phyloP scores from a whole-genome alignment of 2,797 vertebrate species.

The Malacoraja senta region DNA sequence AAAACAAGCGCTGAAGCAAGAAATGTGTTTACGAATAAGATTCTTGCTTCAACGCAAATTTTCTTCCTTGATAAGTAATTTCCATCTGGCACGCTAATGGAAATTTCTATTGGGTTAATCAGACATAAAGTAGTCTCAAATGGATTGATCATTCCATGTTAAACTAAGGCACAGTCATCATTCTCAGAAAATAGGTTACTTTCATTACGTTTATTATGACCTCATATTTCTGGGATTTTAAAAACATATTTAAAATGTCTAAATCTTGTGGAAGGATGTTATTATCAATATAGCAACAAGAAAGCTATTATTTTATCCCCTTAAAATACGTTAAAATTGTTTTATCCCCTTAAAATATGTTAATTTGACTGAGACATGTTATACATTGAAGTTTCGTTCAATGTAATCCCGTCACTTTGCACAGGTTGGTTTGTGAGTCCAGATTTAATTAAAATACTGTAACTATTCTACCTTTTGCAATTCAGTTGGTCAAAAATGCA shows the following conservation, averaged over 20 bases:
- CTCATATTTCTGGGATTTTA: too few species aligned
- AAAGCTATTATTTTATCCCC: too few species aligned
- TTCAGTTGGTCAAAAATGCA: too few species aligned
- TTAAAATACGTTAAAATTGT: too few species aligned
- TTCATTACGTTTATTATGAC: background rate
- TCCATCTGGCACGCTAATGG: background rate
- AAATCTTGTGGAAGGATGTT: background rate
- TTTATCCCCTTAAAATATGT: background rate
- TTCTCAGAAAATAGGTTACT: background rate
- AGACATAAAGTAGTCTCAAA: background rate
- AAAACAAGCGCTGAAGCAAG: too few species aligned
- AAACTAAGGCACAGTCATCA: background rate
- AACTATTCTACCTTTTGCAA: background rate
- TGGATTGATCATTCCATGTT: background rate
- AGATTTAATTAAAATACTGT: background rate
- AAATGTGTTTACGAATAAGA: too few species aligned
- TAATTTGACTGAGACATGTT: background rate
- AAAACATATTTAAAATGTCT: background rate
- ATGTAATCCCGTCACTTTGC: too few species aligned
- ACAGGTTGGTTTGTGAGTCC: background rate
- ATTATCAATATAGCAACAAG: background rate
- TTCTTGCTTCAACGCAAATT: too few species aligned
- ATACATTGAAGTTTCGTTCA: too few species aligned
- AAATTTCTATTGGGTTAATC: background rate
- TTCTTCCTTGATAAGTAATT: background rate